Conservation (phyloP, 2,888 invertebrate species). For the Dasypolia templi region DNA sequence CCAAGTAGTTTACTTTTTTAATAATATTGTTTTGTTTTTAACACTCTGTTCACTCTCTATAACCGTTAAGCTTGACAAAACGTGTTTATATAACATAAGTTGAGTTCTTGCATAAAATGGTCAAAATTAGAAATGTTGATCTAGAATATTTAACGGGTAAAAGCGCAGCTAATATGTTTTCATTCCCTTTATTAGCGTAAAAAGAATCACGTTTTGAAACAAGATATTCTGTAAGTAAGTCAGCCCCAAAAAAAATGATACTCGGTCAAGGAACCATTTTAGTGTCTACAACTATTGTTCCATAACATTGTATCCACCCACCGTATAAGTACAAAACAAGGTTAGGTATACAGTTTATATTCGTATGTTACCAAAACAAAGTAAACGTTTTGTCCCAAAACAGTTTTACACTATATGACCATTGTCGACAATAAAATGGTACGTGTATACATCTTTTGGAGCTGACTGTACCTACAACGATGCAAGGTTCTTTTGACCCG, state of each 20-base stretch:
- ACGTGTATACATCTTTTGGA: neutral
- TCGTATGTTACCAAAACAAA: too few species aligned
- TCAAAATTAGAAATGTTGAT: slow-evolving; percentile 19
- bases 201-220: neutral
- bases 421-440: neutral
- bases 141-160: slow-evolving; percentile 22
- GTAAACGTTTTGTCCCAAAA: too few species aligned
- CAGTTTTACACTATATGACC: neutral
- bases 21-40: neutral
- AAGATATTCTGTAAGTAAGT: neutral
- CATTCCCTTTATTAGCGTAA: neutral
- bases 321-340: neutral
- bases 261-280: neutral
- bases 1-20: neutral
- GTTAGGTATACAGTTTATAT: too few species aligned
- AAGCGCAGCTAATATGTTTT: slow-evolving; percentile 34
- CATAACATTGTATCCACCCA: neutral
- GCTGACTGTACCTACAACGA: neutral
- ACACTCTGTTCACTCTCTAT: neutral
- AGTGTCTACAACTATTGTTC: neutral
- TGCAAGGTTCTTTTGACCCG: neutral
- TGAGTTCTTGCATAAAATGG: neutral
- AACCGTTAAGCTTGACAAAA: slow-evolving; percentile 23
- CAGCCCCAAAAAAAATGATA: neutral
- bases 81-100: slow-evolving; percentile 31